Conservation (phyloP, 1,140 invertebrate species). For the Heliconius hewitsoni region DNA sequence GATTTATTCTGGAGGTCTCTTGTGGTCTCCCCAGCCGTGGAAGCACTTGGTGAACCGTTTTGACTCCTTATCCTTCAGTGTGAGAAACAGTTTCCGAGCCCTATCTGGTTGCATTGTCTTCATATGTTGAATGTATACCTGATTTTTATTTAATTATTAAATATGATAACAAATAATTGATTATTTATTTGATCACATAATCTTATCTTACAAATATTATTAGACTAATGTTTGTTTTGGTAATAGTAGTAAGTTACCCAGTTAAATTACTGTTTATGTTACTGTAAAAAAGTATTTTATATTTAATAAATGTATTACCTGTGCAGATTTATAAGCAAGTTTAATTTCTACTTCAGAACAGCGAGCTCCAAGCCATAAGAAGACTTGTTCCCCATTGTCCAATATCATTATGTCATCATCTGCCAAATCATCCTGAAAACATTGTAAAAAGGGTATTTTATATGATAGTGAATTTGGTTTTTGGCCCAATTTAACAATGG, state of each 20-base stretch:
- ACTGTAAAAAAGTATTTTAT: too few species aligned
- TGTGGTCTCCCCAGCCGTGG: conserved; percentile 96
- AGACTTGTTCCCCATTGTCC: conserved; percentile 98
- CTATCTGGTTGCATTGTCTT: conserved; percentile 96
- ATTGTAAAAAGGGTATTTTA: neutral
- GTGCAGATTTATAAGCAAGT: conserved; percentile 98
- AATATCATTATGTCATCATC: conserved; percentile 99
- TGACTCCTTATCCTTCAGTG: conserved; percentile 98
- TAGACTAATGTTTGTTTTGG: too few species aligned
- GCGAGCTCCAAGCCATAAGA: conserved; percentile 97
- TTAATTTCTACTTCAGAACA: conserved; percentile 99
- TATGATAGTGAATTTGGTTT: neutral
- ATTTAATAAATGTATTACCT: conserved; percentile 83
- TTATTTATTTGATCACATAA: neutral
- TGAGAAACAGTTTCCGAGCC: conserved; percentile 96
- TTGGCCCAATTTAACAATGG: neutral
- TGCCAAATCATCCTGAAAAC: conserved; percentile 94
- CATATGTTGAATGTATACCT: conserved; percentile 99
- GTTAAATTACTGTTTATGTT: too few species aligned
- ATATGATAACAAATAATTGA: neutral
- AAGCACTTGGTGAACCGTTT: conserved; percentile 98
- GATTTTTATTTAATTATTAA: conserved; percentile 17
- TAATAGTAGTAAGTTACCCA: too few species aligned
- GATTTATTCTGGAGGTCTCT: conserved; percentile 72
- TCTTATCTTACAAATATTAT: neutral